Evolutionary conservation across 23 tunicate species (phyloP), one percentile per base, ranked within the genome.

Genomic region (Styela plicata): DNA sequence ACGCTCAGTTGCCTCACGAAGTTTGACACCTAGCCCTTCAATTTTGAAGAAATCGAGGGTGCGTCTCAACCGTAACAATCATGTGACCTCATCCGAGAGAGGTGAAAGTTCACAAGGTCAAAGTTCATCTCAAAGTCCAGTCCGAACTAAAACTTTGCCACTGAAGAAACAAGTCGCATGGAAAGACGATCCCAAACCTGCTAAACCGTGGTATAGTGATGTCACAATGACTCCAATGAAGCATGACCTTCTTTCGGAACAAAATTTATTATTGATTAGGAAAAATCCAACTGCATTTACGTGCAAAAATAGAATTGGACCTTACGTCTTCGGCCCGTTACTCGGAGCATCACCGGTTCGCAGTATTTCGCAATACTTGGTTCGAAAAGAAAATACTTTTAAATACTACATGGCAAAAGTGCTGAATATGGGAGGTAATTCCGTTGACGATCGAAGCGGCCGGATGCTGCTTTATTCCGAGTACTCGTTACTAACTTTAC

Each of bases 391-490:
- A 5, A 67, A 63, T 52, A 74, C 90, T 5, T 70, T 63, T 62
- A 86, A 86, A 33, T 91, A 86, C 73, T 91, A 86, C 80, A 63
- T 86, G 76, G 97, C 97, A 29, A 91, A 91, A 86, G 97, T 91
- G 18, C 73, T 89, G 19, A 68, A 71, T 33, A 84, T 89, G 78
- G 73, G 82, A 0, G 71, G 63, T 53, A 57, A 81, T 44, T 75
- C 74, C 0, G 79, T 65, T 3, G 97, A 91, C 28, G 85, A 71
- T 18, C 28, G 52, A 16, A 86, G 90, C 68, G 97, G 97, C 23
- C 82, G 85, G 70, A 85, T 91, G 90, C 80, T 91, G 0, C 84
- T 91, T 27, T 87, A 91, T 84, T 87, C 89, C 18, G 97, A 91
- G 67, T 84, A 91, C 74, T 86, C 90, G 27, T 79, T 91, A 13